phyloP scores from a whole-genome alignment of 2,113 vertebrate genomes.

The Callithrix jacchus region DNA sequence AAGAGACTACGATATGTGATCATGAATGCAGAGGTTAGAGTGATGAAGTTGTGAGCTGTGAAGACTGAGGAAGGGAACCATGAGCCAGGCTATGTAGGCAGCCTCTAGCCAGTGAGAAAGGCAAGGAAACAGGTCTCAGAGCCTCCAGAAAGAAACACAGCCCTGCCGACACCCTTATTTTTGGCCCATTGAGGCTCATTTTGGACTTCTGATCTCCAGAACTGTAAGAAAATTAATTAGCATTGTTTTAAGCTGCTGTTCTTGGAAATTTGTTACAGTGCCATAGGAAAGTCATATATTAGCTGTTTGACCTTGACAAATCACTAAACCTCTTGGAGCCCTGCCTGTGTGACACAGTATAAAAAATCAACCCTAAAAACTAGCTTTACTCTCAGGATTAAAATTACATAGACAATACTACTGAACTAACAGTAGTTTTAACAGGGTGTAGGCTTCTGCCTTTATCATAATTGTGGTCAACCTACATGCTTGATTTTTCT shows the following conservation, averaged over 20 bases:
- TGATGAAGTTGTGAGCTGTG: background rate
- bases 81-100: background rate
- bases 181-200: background rate
- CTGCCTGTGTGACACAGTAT: background rate
- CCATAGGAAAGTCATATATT: background rate
- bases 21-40: background rate
- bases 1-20: background rate
- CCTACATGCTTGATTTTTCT: background rate
- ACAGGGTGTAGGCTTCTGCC: background rate
- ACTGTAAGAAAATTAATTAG: background rate
- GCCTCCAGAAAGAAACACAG: background rate
- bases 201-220: background rate
- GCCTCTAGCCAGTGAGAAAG: background rate
- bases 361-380: background rate
- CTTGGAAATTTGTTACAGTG: background rate
- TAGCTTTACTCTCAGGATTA: background rate
- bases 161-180: background rate
- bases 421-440: background rate
- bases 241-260: background rate
- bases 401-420: background rate
- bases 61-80: background rate
- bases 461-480: conserved; percentile 1
- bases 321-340: background rate
- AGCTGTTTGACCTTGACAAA: background rate
- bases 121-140: background rate